Base-by-base conservation (phyloP, 2,113 vertebrate genomes). In the Alaudala cheleensis region DNA sequence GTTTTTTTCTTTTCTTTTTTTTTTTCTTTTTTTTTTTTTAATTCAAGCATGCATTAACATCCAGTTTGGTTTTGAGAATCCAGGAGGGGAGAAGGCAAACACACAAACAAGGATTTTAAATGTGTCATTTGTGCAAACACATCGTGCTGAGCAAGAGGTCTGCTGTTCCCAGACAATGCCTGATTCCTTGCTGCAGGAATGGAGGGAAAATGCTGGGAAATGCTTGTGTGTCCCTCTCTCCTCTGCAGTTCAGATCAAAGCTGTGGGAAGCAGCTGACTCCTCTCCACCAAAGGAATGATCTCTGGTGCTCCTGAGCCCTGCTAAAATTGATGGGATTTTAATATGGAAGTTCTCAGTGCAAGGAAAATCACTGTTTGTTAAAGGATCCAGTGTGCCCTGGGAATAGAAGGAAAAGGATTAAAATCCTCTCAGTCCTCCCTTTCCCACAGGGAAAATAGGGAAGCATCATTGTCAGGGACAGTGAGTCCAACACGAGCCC, bases 51-150 rank as follows among this genome's bases (percentile, higher is more conserved):
- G 11, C 56, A 29, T 37, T 64, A 18, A 53, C 73, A 94, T 76
- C 77, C 61, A 74, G 7, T 53, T 39, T 72, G 86, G 49, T 58
- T 88, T 88, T 71, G 45, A 42, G 62, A 71, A 44, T 53, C 21
- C 12, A 80, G 60, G 9, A 70, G n/a, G n/a, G 44, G 21, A 88
- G 66, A 15, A 58, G n/a, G 23, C 57, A 90, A 95, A 54, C 6
- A 88, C 57, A 65, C 21, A 93, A 92, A 79, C 21, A 86, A n/a
- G 49, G 7, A 23, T 88, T 78, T 94, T 91, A 79, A 11, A 37
- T n/a, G 21, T 19, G 51, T 64, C 88, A 73, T 90, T 92, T 87
- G 72, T 85, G 40, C 76, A 94, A 88, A 94, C 28, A 37, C 16
- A 58, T 28, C 3, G 8, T 13, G 7, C 39, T 47, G 34, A 58